These are phyloP conservation scores for Octonoba sinensis DNA, from an alignment of 2,888 invertebrate species.

Conservation along the genomic window DNA sequence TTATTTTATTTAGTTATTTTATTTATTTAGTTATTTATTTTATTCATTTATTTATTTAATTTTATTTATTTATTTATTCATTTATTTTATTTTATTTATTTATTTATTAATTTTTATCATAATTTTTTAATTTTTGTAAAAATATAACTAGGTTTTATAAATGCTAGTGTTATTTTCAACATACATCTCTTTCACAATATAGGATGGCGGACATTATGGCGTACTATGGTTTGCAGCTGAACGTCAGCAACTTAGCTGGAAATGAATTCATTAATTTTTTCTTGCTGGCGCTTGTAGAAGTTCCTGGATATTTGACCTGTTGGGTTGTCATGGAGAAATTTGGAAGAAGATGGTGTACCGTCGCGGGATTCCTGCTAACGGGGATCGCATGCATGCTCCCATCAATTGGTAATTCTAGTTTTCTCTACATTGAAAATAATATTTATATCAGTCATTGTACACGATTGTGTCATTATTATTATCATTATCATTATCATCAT, in stretches of 20 bases:
- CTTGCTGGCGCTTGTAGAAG: slow-evolving; percentile 77
- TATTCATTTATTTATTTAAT: no score
- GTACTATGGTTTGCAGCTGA: slow-evolving; percentile 69
- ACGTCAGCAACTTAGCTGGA: slow-evolving; percentile 73
- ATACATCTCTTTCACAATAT: neutral
- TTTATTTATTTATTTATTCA: no score
- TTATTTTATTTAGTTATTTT: no score
- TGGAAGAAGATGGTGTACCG: slow-evolving; percentile 74
- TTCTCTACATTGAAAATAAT: neutral
- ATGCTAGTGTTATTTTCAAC: no score
- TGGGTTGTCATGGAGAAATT: slow-evolving; percentile 74
- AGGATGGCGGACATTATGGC: slow-evolving; percentile 64
- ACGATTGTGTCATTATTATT: no score
- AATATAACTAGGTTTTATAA: no score
- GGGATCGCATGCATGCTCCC: slow-evolving; percentile 51
- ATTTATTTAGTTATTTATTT: no score
- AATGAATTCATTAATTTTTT: slow-evolving; percentile 80
- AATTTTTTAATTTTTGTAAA: no score
- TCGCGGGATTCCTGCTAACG: slow-evolving; percentile 32
- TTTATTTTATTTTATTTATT: no score
- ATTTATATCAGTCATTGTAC: no score
- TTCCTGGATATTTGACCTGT: slow-evolving; percentile 76
- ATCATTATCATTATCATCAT: no score
- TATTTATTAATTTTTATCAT: no score
- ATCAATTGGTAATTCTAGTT: slow-evolving; percentile 19